These are phyloP conservation scores for Gallinago media DNA, from an alignment of 2,113 vertebrate species.

Conservation along the genomic window DNA sequence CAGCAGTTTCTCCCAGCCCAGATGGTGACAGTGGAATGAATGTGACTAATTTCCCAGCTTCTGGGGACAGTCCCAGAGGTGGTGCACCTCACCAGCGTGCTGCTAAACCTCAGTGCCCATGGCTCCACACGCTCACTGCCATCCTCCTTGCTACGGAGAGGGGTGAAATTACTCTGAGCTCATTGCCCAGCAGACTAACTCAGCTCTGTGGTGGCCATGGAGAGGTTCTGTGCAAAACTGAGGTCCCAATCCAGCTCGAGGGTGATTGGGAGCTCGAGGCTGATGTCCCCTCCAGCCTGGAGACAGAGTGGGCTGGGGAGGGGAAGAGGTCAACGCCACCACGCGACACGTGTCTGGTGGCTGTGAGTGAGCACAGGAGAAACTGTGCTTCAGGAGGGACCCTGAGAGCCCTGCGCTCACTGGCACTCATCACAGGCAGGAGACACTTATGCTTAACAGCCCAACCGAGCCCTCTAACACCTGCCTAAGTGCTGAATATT, in stretches of 20 bases:
- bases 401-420: fast-evolving
- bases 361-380: fast-evolving
- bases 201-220: background rate
- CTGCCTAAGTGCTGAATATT: background rate
- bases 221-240: background rate
- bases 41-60: background rate
- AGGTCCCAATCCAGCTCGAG: background rate
- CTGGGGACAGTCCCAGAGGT: background rate
- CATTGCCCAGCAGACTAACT: fast-evolving
- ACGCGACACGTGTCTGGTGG: fast-evolving
- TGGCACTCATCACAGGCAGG: background rate
- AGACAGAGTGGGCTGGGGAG: background rate
- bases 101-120: background rate
- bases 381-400: background rate
- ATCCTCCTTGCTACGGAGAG: background rate
- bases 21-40: background rate
- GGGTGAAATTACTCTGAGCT: fast-evolving
- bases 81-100: background rate
- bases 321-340: background rate
- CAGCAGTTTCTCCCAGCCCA: background rate
- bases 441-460: background rate
- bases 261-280: background rate
- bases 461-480: background rate
- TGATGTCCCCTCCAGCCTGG: background rate
- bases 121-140: background rate